These are phyloP conservation scores for Parnassius smintheus DNA, from an alignment of 2,888 invertebrate genomes.

Conservation along the genomic window DNA sequence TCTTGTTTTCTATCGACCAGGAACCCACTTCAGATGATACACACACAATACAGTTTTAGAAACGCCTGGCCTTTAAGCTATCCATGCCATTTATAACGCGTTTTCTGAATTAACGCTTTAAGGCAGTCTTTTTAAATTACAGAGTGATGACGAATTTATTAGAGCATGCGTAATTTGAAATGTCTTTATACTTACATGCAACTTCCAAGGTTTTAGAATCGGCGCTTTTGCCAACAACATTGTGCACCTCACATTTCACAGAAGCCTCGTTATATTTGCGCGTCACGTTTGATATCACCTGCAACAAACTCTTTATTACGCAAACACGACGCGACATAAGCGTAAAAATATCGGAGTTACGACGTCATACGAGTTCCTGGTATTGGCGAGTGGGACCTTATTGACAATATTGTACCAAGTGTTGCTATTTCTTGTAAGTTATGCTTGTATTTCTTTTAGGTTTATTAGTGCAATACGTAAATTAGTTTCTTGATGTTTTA, in stretches of 20 bases:
- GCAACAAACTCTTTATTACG: slow-evolving; percentile 34
- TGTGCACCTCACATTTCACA: slow-evolving; percentile 95
- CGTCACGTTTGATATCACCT: slow-evolving; percentile 89
- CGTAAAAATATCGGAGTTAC: slow-evolving; percentile 23
- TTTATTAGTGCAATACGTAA: background rate
- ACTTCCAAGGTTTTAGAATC: slow-evolving; percentile 94
- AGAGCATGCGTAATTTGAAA: background rate
- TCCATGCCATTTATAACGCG: too few relatives aligned
- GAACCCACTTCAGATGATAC: too few relatives aligned
- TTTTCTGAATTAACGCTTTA: too few relatives aligned
- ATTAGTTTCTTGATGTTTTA: too few relatives aligned
- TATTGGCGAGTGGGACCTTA: slow-evolving; percentile 18
- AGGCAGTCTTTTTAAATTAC: too few relatives aligned
- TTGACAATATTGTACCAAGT: slow-evolving; percentile 15
- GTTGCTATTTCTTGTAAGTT: slow-evolving; percentile 3
- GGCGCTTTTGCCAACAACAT: slow-evolving; percentile 94
- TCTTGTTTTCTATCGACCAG: too few relatives aligned
- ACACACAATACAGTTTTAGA: too few relatives aligned
- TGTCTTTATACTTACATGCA: slow-evolving; percentile 88
- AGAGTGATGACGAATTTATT: too few relatives aligned
- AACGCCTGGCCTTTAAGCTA: too few relatives aligned
- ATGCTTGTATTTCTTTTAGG: background rate
- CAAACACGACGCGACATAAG: slow-evolving; percentile 5
- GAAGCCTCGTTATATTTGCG: slow-evolving; percentile 92
- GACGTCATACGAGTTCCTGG: slow-evolving; percentile 5